These are phyloP conservation scores for Plectus sambesii DNA, from an alignment of 1,140 invertebrate species.

Conservation along the genomic window DNA sequence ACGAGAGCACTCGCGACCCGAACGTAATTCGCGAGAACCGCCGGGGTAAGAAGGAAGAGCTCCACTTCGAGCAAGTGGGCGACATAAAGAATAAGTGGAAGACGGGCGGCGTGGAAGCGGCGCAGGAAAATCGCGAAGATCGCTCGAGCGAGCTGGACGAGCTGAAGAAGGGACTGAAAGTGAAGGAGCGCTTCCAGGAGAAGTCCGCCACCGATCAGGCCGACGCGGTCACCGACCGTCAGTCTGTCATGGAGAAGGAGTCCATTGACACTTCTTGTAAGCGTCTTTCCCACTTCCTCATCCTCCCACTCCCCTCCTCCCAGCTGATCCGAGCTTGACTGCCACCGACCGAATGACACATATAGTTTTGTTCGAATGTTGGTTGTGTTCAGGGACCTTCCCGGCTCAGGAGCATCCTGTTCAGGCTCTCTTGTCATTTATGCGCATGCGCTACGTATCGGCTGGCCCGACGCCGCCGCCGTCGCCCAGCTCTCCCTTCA, in stretches of 20 bases:
- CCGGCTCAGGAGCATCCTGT: too few relatives aligned
- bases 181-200: conserved; percentile 29
- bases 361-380: conserved; percentile 10
- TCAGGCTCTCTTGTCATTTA: too few relatives aligned
- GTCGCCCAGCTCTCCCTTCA: too few relatives aligned
- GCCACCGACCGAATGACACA: conserved; percentile 8
- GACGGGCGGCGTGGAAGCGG: conserved; percentile 42
- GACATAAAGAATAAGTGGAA: conserved; percentile 45
- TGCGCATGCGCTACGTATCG: too few relatives aligned
- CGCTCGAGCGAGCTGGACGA: conserved; percentile 36
- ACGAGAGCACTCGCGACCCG: conserved; percentile 33
- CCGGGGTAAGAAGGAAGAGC: conserved; percentile 19
- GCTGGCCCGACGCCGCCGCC: too few relatives aligned
- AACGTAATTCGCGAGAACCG: conserved; percentile 22
- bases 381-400: conserved; percentile 3
- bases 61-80: conserved; percentile 29
- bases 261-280: conserved; percentile 26
- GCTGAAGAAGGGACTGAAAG: conserved; percentile 26
- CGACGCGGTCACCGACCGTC: too few relatives aligned
- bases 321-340: conserved; percentile 14
- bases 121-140: conserved; percentile 29
- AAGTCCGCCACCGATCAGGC: conserved; percentile 8
- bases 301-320: neutral
- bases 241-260: conserved; percentile 21
- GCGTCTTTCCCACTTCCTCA: neutral